Evolutionary conservation across 2,888 invertebrate species (phyloP), one percentile per base, ranked within the genome.

Genomic region (Galeruca laticollis): DNA sequence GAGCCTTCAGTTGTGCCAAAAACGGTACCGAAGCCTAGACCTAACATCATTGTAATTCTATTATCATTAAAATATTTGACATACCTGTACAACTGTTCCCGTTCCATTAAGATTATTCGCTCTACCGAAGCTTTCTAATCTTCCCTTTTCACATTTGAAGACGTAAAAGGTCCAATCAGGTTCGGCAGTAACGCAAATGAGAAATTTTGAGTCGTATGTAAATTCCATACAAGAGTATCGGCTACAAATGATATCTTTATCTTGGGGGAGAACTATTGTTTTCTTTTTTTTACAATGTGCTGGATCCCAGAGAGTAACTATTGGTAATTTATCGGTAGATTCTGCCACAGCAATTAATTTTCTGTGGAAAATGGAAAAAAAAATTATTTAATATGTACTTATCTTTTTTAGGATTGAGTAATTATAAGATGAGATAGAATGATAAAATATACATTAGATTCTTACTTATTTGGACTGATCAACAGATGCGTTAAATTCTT

Each of bases 81-180:
- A 26, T 79, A 88, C 89, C 86, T 88, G 90, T 76, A 85, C 88
- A 18, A 94, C 89, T 3, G 92, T 88, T 33, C 92, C 90, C 63
- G 89, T 88, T 37, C 91, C 92, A 75, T 89, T 90, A 0, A 91
- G 88, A 85, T 92, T 93, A 70, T 89, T 91, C 2, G 93, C 90
- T 83, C 92, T 93, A 0, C 90, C 89, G 66, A 89, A 90, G 68
- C 92, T 93, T 78, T 94, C 92, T 37, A 95, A 89, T 84, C 93
- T 93, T 11, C 93, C 93, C 82, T 92, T 93, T 78, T 94, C 94
- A 91, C 93, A 90, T 82, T 92, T 92, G 87, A 94, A 94, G 85
- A 92, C 91, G 80, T 94, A 88, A 86, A 94, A 87, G 77, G 89
- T 91, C 91, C 93, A 93, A 83, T 96, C 96, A 0, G 96, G 95